A percentile compares a stretch with the other conserved stretches of the same genome.
Evolutionary conservation across 30 jellyfish, hydroid and myxozoan species (phyloP).

Genomic region (Haliclystus octoradiatus): DNA sequence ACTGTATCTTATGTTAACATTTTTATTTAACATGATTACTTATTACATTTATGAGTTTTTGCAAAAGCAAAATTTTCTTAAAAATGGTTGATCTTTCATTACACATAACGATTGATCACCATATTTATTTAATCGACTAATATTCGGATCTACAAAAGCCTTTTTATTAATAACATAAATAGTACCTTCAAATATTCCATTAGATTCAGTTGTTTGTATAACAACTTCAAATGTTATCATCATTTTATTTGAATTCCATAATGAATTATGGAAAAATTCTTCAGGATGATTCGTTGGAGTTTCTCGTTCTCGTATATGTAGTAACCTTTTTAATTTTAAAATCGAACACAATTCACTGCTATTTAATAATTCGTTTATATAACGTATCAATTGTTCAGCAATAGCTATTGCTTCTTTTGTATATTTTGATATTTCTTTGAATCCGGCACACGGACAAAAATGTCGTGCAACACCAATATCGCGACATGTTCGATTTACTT

Average conservation of each 20-base stretch:
- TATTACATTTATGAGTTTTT: no score
- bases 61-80: constrained; percentile 49
- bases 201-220: constrained; percentile 24
- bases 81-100: constrained; percentile 27
- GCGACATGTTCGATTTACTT: constrained; percentile 43
- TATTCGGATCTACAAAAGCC: constrained; percentile 16
- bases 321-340: no score
- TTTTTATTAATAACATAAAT: constrained; percentile 12
- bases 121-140: constrained; percentile 44
- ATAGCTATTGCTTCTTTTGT: neutral
- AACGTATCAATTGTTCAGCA: constrained; percentile 29
- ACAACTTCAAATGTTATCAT: constrained; percentile 24
- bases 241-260: neutral
- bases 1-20: no score
- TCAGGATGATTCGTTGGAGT: no score
- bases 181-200: constrained; percentile 36
- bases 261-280: no score
- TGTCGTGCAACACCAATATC: constrained; percentile 63
- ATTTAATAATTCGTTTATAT: constrained; percentile 20
- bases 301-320: no score
- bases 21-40: no score
- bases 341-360: constrained; percentile 3
- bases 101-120: constrained; percentile 66
- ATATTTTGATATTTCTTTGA: neutral
- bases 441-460: constrained; percentile 73